These are phyloP conservation scores for Limonius californicus DNA, from an alignment of 1,140 invertebrate species.

Conservation along the genomic window DNA sequence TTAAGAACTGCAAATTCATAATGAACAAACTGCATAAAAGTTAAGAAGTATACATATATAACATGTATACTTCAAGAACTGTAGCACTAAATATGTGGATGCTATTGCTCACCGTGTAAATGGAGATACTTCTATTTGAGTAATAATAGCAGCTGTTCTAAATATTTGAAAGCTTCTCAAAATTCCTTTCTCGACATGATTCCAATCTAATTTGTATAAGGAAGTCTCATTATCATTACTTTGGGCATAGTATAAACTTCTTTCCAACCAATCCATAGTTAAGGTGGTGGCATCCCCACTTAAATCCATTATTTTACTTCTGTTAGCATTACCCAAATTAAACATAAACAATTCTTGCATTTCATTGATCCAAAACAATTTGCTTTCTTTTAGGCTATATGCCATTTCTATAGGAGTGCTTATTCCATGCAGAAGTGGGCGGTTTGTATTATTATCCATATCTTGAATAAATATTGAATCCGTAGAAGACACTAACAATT, in stretches of 20 bases:
- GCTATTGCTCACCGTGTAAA: slow-evolving; percentile 63
- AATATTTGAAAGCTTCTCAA: slow-evolving; percentile 50
- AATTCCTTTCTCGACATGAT: slow-evolving; percentile 47
- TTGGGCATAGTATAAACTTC: slow-evolving; percentile 78
- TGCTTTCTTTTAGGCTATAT: slow-evolving; percentile 63
- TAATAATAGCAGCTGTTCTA: slow-evolving; percentile 51
- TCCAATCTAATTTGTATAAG: slow-evolving; percentile 59
- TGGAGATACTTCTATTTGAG: slow-evolving; percentile 68
- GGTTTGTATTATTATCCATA: slow-evolving; percentile 60
- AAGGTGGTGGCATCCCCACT: slow-evolving; percentile 64
- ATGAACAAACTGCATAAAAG: no score
- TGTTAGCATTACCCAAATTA: slow-evolving; percentile 51
- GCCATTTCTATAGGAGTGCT: slow-evolving; percentile 60
- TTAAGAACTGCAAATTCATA: no score
- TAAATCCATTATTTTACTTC: slow-evolving; percentile 62
- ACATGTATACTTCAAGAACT: no score
- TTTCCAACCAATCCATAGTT: slow-evolving; percentile 80
- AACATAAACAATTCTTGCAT: slow-evolving; percentile 70
- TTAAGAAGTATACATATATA: no score
- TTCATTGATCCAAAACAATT: slow-evolving; percentile 81
- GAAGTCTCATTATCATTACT: slow-evolving; percentile 49
- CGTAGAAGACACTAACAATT: slow-evolving; percentile 66
- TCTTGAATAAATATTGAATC: slow-evolving; percentile 71
- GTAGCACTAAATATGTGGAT: no score
- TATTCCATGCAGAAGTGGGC: slow-evolving; percentile 57